phyloP scores from a whole-genome alignment of 2,888 invertebrate species.

The Callinectes sapidus region DNA sequence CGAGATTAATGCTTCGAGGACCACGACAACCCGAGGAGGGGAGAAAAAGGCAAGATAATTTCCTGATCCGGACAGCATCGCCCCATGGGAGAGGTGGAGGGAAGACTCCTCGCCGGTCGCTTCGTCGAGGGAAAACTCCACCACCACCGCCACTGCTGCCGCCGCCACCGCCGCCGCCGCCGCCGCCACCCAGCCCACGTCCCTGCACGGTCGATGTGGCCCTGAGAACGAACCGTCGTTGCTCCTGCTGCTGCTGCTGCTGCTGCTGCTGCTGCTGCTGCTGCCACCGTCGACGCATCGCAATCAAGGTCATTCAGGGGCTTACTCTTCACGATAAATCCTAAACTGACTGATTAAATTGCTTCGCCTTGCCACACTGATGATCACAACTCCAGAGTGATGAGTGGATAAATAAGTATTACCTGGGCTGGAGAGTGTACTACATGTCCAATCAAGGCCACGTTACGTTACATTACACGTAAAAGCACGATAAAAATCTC shows the following conservation, averaged over 20 bases:
- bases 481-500: not conserved
- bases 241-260: not conserved
- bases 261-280: not conserved
- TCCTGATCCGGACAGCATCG: slow-evolving; percentile 36
- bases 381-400: not conserved
- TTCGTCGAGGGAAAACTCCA: slow-evolving; percentile 28
- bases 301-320: slow-evolving; percentile 5
- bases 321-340: not conserved
- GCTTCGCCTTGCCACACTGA: not conserved
- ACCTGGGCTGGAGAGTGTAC: not conserved
- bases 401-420: not conserved
- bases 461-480: not conserved
- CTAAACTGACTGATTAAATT: not conserved
- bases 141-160: not conserved
- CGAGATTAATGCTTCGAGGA: slow-evolving; percentile 37
- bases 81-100: slow-evolving; percentile 19
- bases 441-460: not conserved
- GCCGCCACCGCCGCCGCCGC: not conserved
- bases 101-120: not conserved
- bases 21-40: slow-evolving; percentile 36
- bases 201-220: slow-evolving; percentile 33
- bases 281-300: not conserved
- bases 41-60: slow-evolving; percentile 37
- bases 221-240: slow-evolving; percentile 11
- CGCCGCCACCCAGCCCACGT: not conserved